These are phyloP conservation scores for Valencia hispanica DNA, from an alignment of 2,797 vertebrate genomes.

Conservation along the genomic window DNA sequence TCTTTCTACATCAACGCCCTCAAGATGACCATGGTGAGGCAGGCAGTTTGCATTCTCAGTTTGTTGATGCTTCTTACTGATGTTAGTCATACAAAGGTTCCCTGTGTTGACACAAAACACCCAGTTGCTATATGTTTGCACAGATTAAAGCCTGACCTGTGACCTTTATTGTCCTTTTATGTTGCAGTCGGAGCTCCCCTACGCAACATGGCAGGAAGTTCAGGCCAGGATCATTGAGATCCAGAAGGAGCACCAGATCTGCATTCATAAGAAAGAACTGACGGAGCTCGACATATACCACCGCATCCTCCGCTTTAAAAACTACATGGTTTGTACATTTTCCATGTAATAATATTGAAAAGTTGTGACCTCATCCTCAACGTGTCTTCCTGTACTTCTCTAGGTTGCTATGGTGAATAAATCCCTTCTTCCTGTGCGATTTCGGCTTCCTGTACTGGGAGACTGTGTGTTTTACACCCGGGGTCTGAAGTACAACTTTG, in stretches of 20 bases:
- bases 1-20: slow-evolving; percentile 96
- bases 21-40: slow-evolving; percentile 93
- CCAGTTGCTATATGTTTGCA: neutral
- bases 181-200: slow-evolving; percentile 88
- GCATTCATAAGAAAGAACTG: slow-evolving; percentile 98
- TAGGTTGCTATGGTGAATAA: slow-evolving; percentile 96
- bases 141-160: neutral
- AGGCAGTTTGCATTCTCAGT: neutral
- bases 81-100: neutral
- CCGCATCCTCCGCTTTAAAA: slow-evolving; percentile 98
- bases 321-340: slow-evolving; percentile 91
- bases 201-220: slow-evolving; percentile 98
- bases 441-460: slow-evolving; percentile 87
- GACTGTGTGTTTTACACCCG: slow-evolving; percentile 93
- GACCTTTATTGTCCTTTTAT: slow-evolving; percentile 6
- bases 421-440: slow-evolving; percentile 93
- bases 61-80: neutral
- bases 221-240: slow-evolving; percentile 97
- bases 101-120: neutral
- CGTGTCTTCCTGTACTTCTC: slow-evolving; percentile 24
- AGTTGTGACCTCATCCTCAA: neutral
- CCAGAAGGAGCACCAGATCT: slow-evolving; percentile 99
- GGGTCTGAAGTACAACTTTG: slow-evolving; percentile 98
- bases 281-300: slow-evolving; percentile 97
- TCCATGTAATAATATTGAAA: neutral